These are phyloP conservation scores for Hydrozoanthus tunicans DNA, from an alignment of 64 coral and sea anemone species.

Conservation along the genomic window DNA sequence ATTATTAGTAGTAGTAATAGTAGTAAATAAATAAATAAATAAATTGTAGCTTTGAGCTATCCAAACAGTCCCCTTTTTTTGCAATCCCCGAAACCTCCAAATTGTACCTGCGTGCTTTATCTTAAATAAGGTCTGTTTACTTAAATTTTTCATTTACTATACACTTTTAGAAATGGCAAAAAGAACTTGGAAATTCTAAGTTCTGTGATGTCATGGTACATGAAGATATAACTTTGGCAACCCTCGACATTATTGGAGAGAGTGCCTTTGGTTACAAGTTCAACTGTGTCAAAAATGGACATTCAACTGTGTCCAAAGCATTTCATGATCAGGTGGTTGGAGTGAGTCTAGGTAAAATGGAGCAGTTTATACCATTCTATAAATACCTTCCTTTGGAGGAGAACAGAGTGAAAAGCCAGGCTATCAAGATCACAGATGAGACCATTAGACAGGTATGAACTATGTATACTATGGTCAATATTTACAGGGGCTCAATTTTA, in stretches of 20 bases:
- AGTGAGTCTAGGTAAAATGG: conserved; percentile 21
- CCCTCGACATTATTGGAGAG: conserved; percentile 17
- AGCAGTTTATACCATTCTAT: conserved; percentile 27
- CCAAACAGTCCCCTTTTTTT: too few relatives aligned
- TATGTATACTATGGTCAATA: neutral
- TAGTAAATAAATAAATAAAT: too few relatives aligned
- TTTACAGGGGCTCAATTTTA: too few relatives aligned
- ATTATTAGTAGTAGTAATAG: too few relatives aligned
- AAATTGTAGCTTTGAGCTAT: too few relatives aligned
- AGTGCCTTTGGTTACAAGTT: conserved; percentile 41
- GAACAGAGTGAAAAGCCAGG: neutral
- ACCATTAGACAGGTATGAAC: conserved; percentile 20
- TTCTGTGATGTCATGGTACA: conserved; percentile 26
- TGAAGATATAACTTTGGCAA: neutral
- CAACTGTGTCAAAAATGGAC: conserved; percentile 26
- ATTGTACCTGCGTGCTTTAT: too few relatives aligned
- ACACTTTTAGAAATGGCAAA: neutral
- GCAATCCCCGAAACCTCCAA: too few relatives aligned
- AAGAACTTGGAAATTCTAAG: conserved; percentile 26
- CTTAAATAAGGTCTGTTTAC: too few relatives aligned
- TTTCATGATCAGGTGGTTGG: conserved; percentile 21
- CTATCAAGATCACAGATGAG: conserved; percentile 36
- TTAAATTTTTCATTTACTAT: neutral
- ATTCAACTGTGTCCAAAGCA: conserved; percentile 12
- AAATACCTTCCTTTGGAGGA: conserved; percentile 37